Percentiles rank a stretch among this genome's conserved stretches.
Evolutionary conservation across 2,113 vertebrate genomes (phyloP).

Genomic region (Climacteris rufus): DNA sequence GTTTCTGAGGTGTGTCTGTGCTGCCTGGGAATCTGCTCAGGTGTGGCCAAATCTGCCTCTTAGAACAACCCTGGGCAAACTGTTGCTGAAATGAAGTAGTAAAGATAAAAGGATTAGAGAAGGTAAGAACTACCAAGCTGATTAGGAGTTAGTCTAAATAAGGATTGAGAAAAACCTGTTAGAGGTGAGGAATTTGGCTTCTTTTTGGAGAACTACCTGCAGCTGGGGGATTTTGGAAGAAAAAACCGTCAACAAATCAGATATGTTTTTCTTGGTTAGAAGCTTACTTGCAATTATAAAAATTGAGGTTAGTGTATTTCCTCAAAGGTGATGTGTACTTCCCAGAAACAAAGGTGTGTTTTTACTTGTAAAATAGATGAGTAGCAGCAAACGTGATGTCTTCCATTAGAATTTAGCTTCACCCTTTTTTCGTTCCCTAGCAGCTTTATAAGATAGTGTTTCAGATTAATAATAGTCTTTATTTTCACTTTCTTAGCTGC

Average conservation of each 20-base stretch:
- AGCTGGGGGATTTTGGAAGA: background rate
- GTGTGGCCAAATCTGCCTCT: background rate
- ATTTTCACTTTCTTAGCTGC: background rate
- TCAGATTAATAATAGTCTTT: background rate
- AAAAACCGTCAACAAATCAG: background rate
- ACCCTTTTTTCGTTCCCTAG: background rate
- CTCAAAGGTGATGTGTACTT: background rate
- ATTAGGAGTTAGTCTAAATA: background rate
- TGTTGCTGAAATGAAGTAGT: background rate
- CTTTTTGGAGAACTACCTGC: background rate
- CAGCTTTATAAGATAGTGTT: background rate
- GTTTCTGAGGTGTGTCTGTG: background rate
- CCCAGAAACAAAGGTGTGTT: background rate
- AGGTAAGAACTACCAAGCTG: background rate
- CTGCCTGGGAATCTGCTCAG: background rate
- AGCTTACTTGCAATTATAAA: background rate
- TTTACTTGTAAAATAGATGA: background rate
- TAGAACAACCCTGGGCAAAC: background rate
- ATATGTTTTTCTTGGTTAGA: background rate
- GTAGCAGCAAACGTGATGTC: background rate
- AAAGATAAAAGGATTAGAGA: background rate
- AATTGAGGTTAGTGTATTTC: background rate
- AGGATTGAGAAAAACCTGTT: background rate
- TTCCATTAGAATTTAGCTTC: background rate
- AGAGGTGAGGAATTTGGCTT: background rate